Conservation (phyloP, 1,140 invertebrate genomes). For the Drosophila bifasciata region DNA sequence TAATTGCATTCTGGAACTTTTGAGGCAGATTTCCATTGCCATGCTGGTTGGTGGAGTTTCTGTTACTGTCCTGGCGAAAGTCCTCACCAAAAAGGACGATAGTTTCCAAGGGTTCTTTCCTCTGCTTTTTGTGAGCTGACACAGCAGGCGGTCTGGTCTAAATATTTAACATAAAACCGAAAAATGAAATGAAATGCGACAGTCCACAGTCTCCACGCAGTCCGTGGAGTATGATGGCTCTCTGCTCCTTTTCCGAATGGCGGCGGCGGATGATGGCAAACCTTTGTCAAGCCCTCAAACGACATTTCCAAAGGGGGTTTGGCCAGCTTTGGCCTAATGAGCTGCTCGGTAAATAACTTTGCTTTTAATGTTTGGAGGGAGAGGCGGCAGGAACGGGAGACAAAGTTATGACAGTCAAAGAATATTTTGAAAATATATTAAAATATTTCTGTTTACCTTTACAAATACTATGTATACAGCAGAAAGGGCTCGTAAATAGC, state of each 20-base stretch:
- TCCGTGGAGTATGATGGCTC: conserved; percentile 19
- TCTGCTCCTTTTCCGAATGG: conserved; percentile 10
- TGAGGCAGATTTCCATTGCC: conserved; percentile 61
- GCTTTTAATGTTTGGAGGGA: no score
- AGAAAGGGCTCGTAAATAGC: no score
- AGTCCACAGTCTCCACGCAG: conserved; percentile 29
- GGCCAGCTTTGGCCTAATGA: conserved; percentile 55
- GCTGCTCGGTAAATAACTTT: conserved; percentile 54
- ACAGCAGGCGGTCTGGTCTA: conserved; percentile 52
- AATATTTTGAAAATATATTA: neutral
- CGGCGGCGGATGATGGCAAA: conserved; percentile 1
- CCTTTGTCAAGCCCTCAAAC: conserved; percentile 41
- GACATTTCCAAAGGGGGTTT: neutral
- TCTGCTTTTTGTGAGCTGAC: conserved; percentile 64
- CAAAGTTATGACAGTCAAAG: conserved; percentile 2
- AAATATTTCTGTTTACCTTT: neutral
- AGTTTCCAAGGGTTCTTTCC: conserved; percentile 56
- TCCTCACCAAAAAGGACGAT: conserved; percentile 32
- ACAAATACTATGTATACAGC: no score
- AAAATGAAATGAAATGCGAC: conserved; percentile 72
- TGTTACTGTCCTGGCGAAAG: conserved; percentile 5
- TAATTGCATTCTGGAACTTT: conserved; percentile 78
- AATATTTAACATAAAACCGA: conserved; percentile 60
- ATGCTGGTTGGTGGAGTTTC: conserved; percentile 24
- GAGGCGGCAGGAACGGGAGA: neutral